These are phyloP conservation scores for Aleiodes testaceus DNA, from an alignment of 2,888 invertebrate genomes.

Conservation along the genomic window DNA sequence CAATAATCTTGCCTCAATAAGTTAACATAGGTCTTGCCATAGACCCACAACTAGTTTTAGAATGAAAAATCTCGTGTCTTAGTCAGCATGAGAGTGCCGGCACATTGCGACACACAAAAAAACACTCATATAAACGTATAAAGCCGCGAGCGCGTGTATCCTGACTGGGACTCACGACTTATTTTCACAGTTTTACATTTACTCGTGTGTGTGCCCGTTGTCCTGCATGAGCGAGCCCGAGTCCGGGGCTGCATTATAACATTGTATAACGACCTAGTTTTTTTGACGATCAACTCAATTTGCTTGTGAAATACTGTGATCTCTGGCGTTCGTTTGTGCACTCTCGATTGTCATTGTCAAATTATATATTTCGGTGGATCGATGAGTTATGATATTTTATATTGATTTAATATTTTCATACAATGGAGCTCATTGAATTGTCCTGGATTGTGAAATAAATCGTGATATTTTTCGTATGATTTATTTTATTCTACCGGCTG, in stretches of 20 bases:
- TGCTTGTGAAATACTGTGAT: not conserved
- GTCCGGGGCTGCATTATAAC: conserved; percentile 61
- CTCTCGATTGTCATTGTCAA: not conserved
- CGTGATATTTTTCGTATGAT: too few species aligned
- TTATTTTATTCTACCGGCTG: too few species aligned
- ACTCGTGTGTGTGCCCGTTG: conserved; percentile 50
- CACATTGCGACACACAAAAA: conserved; percentile 63
- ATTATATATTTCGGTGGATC: not conserved
- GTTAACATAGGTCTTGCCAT: conserved; percentile 28
- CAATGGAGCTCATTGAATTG: too few species aligned
- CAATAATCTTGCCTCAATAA: conserved; percentile 63
- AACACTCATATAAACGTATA: conserved; percentile 21
- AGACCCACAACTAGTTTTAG: conserved; percentile 64
- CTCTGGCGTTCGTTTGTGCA: too few species aligned
- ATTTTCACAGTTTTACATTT: conserved; percentile 38
- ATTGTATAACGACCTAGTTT: conserved; percentile 52
- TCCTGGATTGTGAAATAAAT: too few species aligned
- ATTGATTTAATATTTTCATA: too few species aligned
- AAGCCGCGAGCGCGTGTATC: conserved; percentile 46
- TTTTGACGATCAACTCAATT: conserved; percentile 9
- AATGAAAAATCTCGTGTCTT: conserved; percentile 67
- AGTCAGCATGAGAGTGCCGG: conserved; percentile 61
- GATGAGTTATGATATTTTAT: too few species aligned
- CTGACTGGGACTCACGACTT: conserved; percentile 45
- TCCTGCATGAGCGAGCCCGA: conserved; percentile 68